Evolutionary conservation across 2,113 vertebrate species (phyloP), one percentile per base, ranked within the genome.

Genomic region (Aramus guarauna): DNA sequence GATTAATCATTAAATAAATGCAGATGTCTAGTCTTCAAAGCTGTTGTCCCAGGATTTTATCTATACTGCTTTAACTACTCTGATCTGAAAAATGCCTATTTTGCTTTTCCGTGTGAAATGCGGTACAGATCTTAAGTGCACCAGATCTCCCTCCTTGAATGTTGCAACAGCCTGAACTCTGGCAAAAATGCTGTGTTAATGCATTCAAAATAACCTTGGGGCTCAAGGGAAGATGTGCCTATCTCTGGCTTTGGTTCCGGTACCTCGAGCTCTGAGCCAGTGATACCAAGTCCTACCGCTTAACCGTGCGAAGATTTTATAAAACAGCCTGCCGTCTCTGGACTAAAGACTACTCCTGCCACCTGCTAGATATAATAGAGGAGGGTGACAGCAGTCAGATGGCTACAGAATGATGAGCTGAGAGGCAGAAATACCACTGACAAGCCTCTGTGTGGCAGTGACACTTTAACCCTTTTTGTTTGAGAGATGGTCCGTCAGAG

Each of bases 311-410:
- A 58, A 52, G 58, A 14, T 43, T 55, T 85, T 82, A 36, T 52
- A 78, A 79, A 91, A 48, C 62, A 50, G 52, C 34, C 79, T 92
- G 80, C 85, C 91, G 77, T 53, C 71, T 66, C 95, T 87, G 91
- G 80, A 73, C 97, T 85, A 48, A 50, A 91, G 95, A 93, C 85
- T 73, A 16, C n/a, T 87, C 58, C 91, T 91, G 87, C 90, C 87
- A 66, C 59, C 81, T 58, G 55, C 67, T 96, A 1, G 73, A 69
- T 95, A n/a, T 85, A 80, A 94, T 88, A 87, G 58, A 86, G 86
- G 80, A 94, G 71, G 77, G 34, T 96, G 96, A 82, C 91, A 97
- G 95, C 80, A 82, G 66, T 71, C 80, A 83, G 81, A 3, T 53
- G 85, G 86, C 86, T 76, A 0, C 21, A 68, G 92, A 89, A 17